Conservation (phyloP, 1,140 invertebrate species). For the Pachypeltis micranthus region DNA sequence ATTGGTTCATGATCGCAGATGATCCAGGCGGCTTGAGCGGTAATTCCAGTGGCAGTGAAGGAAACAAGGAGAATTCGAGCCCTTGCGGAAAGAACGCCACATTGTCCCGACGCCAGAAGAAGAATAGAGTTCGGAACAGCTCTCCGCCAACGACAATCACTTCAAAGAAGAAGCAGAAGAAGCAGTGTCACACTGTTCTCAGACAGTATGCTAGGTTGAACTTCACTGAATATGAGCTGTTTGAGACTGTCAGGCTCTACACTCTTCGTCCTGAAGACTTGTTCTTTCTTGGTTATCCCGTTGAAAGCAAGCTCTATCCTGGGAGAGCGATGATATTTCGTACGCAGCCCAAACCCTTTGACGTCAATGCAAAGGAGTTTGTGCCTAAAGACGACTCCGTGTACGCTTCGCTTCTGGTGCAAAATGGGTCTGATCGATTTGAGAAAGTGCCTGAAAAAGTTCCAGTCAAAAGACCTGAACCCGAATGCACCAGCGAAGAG, state of each 20-base stretch:
- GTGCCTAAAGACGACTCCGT: slow-evolving; percentile 36
- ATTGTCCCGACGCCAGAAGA: slow-evolving; percentile 35
- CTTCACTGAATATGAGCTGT: slow-evolving; percentile 35
- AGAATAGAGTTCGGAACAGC: slow-evolving; percentile 34
- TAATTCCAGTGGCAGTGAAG: slow-evolving; percentile 29
- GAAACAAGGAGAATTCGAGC: slow-evolving; percentile 32
- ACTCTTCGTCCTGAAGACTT: slow-evolving; percentile 51
- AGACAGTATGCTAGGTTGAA: slow-evolving; percentile 32
- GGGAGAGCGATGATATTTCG: slow-evolving; percentile 50
- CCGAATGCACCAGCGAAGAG: slow-evolving; percentile 29
- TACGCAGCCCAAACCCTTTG: slow-evolving; percentile 31
- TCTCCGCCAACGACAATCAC: slow-evolving; percentile 19
- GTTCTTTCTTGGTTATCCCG: slow-evolving; percentile 57
- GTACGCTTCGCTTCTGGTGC: slow-evolving; percentile 30
- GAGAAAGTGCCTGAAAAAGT: slow-evolving; percentile 33
- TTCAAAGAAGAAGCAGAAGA: slow-evolving; percentile 22
- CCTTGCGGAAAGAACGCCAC: slow-evolving; percentile 20
- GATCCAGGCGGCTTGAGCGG: slow-evolving; percentile 31
- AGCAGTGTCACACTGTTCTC: slow-evolving; percentile 16
- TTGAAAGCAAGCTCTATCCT: slow-evolving; percentile 45
- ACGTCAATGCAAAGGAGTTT: slow-evolving; percentile 53
- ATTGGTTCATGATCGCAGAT: slow-evolving; percentile 27
- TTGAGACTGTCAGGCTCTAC: slow-evolving; percentile 43
- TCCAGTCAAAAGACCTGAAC: slow-evolving; percentile 7
- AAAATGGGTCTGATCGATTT: slow-evolving; percentile 31